Conservation (phyloP, 2,113 vertebrate genomes). For the Garra rufa region DNA sequence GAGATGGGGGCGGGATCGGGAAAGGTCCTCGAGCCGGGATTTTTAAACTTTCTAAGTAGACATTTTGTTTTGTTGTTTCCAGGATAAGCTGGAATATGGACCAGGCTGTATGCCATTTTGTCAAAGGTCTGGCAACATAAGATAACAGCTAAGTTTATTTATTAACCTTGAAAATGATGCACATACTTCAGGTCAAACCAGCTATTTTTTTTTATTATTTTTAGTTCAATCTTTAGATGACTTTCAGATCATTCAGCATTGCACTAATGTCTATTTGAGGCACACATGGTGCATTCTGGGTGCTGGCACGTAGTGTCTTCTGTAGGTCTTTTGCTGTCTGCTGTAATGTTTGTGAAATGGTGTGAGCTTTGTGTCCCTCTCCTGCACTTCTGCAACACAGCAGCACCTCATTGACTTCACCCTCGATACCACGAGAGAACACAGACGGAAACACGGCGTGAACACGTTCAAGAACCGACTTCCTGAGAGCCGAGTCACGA, state of each 20-base stretch:
- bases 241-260: slow-evolving; percentile 81
- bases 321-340: slow-evolving; percentile 79
- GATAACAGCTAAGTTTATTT: neutral
- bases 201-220: neutral
- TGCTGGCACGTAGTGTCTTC: slow-evolving; percentile 70
- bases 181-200: neutral
- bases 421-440: slow-evolving; percentile 81
- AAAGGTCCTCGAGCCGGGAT: too few species aligned
- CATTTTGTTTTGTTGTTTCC: too few species aligned
- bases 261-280: slow-evolving; percentile 79
- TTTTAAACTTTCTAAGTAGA: too few species aligned
- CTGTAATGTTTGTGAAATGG: slow-evolving; percentile 65
- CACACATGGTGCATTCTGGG: slow-evolving; percentile 66
- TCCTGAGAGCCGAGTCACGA: slow-evolving; percentile 82
- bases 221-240: slow-evolving; percentile 73
- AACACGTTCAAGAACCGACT: slow-evolving; percentile 79
- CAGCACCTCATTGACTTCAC: slow-evolving; percentile 90
- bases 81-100: neutral
- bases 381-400: slow-evolving; percentile 72
- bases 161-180: neutral
- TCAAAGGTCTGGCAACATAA: neutral
- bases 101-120: neutral
- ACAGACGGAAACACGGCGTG: slow-evolving; percentile 81
- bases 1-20: too few species aligned
- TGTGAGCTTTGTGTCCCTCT: neutral